Evolutionary conservation across 2,113 vertebrate species (phyloP), one percentile per base, ranked within the genome.

Genomic region (Hylia prasina): DNA sequence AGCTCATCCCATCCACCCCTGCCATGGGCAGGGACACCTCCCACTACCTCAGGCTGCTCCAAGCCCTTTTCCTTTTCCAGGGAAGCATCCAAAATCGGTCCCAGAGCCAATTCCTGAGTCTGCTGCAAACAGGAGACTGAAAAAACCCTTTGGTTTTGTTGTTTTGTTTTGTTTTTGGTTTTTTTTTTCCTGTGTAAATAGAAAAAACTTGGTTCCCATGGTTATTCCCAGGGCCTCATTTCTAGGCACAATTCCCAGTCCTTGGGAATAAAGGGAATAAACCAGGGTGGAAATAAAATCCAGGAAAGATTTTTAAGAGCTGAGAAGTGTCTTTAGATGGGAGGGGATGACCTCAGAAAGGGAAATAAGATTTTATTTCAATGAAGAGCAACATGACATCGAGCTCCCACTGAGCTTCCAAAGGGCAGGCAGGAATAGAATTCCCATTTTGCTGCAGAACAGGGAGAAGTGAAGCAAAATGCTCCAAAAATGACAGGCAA

Each of bases 381-480:
- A 63, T 78, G 7, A 87, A 87, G 78, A 82, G n/a, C 50, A 87
- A 78, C 51, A 11, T 30, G 44, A 64, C 48, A 79, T n/a, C 69
- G 7, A 94, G 85, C 65, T 93, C 82, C 87, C 66, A 85, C 87
- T 40, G 48, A 91, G 85, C 45, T 93, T 75, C 61, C 78, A 68
- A 85, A 76, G 70, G 88, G 82, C 81, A 94, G 56, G 94, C 90
- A 93, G 66, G 73, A 96, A 91, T 10, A 90, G 82, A 91, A 93
- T 79, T 82, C 85, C 75, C 53, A 53, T 45, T 91, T 88, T 93
- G 63, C 66, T 69, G 82, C 61, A 76, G 61, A 87, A 78, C 44
- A 65, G 80, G 75, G 60, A 66, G 65, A 79, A 17, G 44, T 33
- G 82, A 90, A 93, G 82, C 2, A 17, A 91, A 84, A 20, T 24